A percentile compares a stretch with the other conserved stretches of the same genome.
Evolutionary conservation across 2,113 vertebrate genomes (phyloP).

Genomic region (Corythornis madagascariensis): DNA sequence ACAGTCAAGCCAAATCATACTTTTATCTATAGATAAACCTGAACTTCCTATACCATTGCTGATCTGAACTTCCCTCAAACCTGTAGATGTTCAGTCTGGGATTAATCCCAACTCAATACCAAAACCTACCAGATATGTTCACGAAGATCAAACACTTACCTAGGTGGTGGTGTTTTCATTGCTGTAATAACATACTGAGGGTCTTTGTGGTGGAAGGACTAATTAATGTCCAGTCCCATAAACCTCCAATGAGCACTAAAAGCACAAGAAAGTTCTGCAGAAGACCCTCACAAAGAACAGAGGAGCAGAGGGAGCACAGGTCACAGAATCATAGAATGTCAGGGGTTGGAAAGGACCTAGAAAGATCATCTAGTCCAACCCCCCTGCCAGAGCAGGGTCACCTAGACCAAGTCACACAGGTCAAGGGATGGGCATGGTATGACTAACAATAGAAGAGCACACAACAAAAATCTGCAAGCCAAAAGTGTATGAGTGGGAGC

Average conservation of each 20-base stretch:
- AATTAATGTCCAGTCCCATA: not conserved
- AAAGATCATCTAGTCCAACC: no score
- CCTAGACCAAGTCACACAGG: no score
- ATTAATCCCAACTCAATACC: not conserved
- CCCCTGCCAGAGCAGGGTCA: no score
- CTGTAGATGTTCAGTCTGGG: not conserved
- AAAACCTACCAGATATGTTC: not conserved
- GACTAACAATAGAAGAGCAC: not conserved
- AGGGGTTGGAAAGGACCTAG: no score
- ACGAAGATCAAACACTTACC: not conserved
- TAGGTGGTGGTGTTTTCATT: not conserved
- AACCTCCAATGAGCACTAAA: not conserved
- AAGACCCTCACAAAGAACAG: not conserved
- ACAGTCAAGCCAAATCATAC: not conserved
- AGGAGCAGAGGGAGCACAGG: not conserved
- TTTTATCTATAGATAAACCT: not conserved
- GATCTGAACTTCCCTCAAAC: slow-evolving; percentile 1
- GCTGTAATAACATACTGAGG: not conserved
- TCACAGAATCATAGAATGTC: no score
- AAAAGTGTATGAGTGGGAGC: not conserved
- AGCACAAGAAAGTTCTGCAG: not conserved
- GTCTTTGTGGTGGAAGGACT: not conserved
- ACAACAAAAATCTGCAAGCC: not conserved
- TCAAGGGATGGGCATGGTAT: not conserved
- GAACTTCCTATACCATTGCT: not conserved